phyloP scores from a whole-genome alignment of 2,797 vertebrate species.

The Squalus acanthias region DNA sequence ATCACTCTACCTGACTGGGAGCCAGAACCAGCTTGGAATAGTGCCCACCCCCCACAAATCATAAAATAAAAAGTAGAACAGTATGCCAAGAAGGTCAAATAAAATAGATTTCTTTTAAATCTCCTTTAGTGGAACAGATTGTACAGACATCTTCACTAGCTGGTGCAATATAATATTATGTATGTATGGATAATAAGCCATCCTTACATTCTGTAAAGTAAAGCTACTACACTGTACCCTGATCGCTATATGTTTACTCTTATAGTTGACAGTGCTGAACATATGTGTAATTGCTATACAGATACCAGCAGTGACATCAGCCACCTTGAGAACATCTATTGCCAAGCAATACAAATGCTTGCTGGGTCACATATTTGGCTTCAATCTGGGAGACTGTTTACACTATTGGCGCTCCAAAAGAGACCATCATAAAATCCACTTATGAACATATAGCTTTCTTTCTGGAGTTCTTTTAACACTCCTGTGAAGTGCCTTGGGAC shows the following conservation, averaged over 20 bases:
- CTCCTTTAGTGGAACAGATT: not conserved
- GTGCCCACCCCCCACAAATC: not conserved
- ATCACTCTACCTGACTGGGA: not conserved
- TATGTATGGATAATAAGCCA: not conserved
- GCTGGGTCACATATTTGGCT: constrained; percentile 14
- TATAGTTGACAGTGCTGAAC: not conserved
- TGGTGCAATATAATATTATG: not conserved
- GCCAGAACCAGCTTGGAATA: not conserved
- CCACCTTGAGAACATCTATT: not conserved
- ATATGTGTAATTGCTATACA: not conserved
- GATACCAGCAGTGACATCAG: not conserved
- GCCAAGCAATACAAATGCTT: constrained; percentile 2
- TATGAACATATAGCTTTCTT: not conserved
- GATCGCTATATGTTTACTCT: not conserved
- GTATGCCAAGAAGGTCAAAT: not conserved
- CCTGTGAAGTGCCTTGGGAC: too few species aligned
- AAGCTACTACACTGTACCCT: not conserved
- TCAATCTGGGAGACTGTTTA: constrained; percentile 8
- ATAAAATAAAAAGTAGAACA: not conserved
- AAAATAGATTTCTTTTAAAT: not conserved
- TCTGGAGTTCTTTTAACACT: not conserved
- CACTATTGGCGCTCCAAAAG: not conserved
- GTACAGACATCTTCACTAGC: not conserved
- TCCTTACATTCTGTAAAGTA: not conserved
- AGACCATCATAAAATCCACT: not conserved